Conservation (phyloP, 2,888 invertebrate species). For the Gari tellinella region DNA sequence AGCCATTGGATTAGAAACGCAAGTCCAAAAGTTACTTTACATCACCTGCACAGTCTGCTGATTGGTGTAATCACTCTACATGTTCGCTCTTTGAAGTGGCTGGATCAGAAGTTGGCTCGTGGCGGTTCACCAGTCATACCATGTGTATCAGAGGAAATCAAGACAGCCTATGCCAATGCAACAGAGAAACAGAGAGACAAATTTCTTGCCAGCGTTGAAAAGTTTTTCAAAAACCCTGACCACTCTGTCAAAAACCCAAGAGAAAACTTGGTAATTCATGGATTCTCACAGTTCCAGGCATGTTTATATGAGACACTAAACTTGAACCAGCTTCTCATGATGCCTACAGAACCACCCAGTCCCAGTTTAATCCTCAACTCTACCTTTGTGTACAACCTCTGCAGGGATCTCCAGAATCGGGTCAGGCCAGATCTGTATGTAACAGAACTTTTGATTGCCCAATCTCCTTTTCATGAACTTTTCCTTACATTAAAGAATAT, state of each 20-base stretch:
- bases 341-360: constrained; percentile 63
- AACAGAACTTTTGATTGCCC: constrained; percentile 63
- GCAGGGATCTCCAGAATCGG: constrained; percentile 66
- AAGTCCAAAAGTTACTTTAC: constrained; percentile 63
- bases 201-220: constrained; percentile 47
- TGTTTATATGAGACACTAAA: constrained; percentile 73
- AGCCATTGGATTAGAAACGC: constrained; percentile 71
- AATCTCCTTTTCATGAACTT: constrained; percentile 53
- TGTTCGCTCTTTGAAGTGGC: constrained; percentile 40
- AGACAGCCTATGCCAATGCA: constrained; percentile 17
- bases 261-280: constrained; percentile 71
- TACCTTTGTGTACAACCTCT: constrained; percentile 78
- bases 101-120: constrained; percentile 26
- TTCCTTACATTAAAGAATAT: constrained; percentile 11
- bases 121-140: constrained; percentile 33
- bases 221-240: constrained; percentile 55
- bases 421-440: constrained; percentile 68
- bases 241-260: constrained; percentile 56
- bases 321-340: constrained; percentile 79
- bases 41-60: constrained; percentile 62
- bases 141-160: constrained; percentile 29
- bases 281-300: constrained; percentile 82
- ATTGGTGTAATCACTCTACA: constrained; percentile 54
- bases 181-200: constrained; percentile 25
- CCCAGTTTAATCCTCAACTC: constrained; percentile 75